Evolutionary conservation across 2,888 invertebrate species (phyloP).

Genomic region (Megalurothrips usitatus): DNA sequence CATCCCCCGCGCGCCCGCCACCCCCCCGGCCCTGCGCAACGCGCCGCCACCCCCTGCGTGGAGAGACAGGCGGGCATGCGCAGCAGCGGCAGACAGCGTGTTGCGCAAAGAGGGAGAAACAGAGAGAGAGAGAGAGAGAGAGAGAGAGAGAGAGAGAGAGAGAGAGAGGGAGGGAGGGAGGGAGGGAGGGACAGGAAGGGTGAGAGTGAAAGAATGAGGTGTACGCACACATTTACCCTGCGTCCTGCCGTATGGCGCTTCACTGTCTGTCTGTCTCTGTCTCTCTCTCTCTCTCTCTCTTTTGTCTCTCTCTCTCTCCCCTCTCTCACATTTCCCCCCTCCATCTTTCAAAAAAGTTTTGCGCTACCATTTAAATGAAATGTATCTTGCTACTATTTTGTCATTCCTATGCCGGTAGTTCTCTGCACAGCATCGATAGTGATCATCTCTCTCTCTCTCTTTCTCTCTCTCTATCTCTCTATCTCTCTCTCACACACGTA

Average conservation of each 20-base stretch:
- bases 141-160: constrained; percentile 1
- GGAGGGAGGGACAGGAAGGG: background rate
- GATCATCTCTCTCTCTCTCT: no score
- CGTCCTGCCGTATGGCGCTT: no score
- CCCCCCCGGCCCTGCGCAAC: background rate
- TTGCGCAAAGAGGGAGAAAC: background rate
- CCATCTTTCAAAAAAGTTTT: no score
- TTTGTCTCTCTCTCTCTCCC: no score
- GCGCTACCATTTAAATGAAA: no score
- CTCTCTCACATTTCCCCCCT: no score
- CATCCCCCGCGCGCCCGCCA: background rate
- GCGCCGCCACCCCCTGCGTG: background rate
- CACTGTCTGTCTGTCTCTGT: no score
- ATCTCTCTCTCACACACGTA: background rate
- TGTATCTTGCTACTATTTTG: background rate
- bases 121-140: constrained; percentile 1
- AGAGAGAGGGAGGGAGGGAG: background rate
- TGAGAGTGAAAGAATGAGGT: background rate
- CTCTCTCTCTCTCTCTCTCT: no score
- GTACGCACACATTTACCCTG: background rate
- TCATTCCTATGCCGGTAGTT: background rate
- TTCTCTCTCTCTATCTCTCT: no score
- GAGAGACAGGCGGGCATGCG: background rate
- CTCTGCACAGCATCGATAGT: background rate
- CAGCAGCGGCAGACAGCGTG: background rate